Base-by-base conservation (phyloP, 2,113 vertebrate genomes). In the Otis tarda region DNA sequence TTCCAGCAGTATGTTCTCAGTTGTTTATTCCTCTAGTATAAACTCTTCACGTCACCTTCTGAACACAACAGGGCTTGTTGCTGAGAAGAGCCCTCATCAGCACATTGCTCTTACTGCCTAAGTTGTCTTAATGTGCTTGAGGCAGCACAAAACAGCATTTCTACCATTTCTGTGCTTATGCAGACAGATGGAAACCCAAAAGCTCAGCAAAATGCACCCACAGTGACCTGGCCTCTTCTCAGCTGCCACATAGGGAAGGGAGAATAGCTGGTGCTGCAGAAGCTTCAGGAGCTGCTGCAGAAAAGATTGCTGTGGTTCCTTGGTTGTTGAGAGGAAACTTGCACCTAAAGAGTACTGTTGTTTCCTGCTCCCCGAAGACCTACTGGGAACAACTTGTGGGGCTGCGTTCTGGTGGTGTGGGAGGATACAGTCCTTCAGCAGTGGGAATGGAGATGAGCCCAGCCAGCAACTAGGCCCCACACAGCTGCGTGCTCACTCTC, bases 71-170 rank as follows among this genome's bases (percentile, higher is more conserved):
- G 86, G 14, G 57, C 71, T 71, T 73, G 83, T 33, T 78, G 64
- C 41, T 71, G 80, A 84, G 86, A 91, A 89, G 86, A 87, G 74
- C 57, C 11, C 50, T 79, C 80, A 96, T 96, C 92, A 96, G 92
- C 93, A 95, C 65, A 57, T 93, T 90, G 74, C n/a, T 84, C 18
- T 85, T 84, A 53, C 87, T 84, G 89, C n/a, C 52, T 30, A 94
- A 89, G 83, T 96, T 96, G 53, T 90, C 90, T 93, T 94, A 69
- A 83, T 94, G 39, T 87, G 90, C 95, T 87, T 94, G 76, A 68
- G 43, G 68, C 89, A 84, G 92, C 89, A 89, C 83, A 93, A 68
- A 95, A 47, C 52, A 37, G 37, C 50, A 31, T 71, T 96, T 96
- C 35, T 9, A 81, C 86, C 37, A 57, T 89, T 94, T 90, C 81